Evolutionary conservation across 2,888 invertebrate genomes (phyloP).

Genomic region (Drosophila greeni): DNA sequence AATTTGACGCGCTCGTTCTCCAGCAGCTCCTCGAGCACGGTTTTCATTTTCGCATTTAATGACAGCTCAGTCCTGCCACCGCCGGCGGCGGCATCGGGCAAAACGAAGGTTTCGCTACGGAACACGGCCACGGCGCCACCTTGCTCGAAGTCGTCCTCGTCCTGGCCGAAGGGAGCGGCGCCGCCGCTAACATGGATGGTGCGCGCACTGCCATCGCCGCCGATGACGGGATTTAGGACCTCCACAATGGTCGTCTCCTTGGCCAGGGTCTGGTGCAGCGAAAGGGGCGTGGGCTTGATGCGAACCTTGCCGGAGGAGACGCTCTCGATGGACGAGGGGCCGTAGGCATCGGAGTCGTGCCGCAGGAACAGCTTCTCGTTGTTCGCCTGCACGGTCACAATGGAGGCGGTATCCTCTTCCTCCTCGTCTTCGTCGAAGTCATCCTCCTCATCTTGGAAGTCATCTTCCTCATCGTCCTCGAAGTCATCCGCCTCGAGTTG

Average conservation of each 20-base stretch:
- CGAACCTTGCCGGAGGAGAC: constrained; percentile 67
- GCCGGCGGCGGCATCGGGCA: constrained; percentile 43
- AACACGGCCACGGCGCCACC: constrained; percentile 55
- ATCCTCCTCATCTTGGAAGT: constrained; percentile 71
- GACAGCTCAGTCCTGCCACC: constrained; percentile 72
- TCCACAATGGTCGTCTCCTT: constrained; percentile 78
- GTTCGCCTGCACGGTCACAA: constrained; percentile 79
- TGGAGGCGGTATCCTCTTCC: constrained; percentile 81
- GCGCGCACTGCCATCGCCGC: constrained; percentile 77
- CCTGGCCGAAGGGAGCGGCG: constrained; percentile 60
- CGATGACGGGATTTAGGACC: constrained; percentile 78
- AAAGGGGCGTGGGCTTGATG: constrained; percentile 71
- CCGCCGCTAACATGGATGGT: constrained; percentile 77
- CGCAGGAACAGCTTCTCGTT: constrained; percentile 77
- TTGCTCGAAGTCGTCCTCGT: constrained; percentile 47
- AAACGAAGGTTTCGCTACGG: constrained; percentile 75
- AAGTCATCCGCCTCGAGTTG: constrained; percentile 54
- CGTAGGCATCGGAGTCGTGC: constrained; percentile 69
- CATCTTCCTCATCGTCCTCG: constrained; percentile 74
- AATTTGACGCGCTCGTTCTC: constrained; percentile 79
- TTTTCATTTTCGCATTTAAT: constrained; percentile 80
- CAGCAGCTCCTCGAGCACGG: constrained; percentile 78
- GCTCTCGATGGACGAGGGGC: constrained; percentile 73
- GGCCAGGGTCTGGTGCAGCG: constrained; percentile 75
- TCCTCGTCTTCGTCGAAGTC: constrained; percentile 79